phyloP scores from a whole-genome alignment of 2,888 invertebrate genomes.

The Cheilosia vernalis region DNA sequence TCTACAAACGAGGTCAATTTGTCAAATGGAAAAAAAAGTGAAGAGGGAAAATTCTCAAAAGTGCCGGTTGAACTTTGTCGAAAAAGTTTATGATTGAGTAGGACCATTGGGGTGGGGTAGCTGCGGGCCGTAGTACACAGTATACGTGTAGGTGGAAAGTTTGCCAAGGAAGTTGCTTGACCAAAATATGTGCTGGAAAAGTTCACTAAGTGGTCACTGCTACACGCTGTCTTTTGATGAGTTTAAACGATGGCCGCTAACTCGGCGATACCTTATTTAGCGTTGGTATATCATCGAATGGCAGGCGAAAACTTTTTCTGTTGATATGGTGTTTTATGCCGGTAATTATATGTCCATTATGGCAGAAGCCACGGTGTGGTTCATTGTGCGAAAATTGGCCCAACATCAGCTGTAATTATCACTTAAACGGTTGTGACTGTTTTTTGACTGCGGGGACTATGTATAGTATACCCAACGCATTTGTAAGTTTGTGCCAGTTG shows the following conservation, averaged over 20 bases:
- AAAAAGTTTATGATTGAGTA: constrained; percentile 58
- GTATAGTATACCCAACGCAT: too few relatives aligned
- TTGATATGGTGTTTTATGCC: not conserved
- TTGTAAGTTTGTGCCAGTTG: too few relatives aligned
- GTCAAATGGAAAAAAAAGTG: constrained; percentile 25
- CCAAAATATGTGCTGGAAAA: constrained; percentile 31
- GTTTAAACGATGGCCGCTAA: constrained; percentile 25
- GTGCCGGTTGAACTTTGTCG: constrained; percentile 51
- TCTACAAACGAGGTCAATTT: constrained; percentile 59
- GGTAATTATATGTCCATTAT: constrained; percentile 43
- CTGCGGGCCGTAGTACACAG: too few relatives aligned
- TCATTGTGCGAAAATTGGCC: not conserved
- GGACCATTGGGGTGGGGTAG: not conserved
- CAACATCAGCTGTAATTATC: not conserved
- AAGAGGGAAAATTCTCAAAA: constrained; percentile 2
- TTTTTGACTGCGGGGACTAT: too few relatives aligned
- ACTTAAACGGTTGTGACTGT: too few relatives aligned
- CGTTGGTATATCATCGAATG: not conserved
- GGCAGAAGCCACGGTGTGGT: not conserved
- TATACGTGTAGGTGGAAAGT: not conserved
- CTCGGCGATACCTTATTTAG: constrained; percentile 17
- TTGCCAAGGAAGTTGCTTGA: constrained; percentile 44
- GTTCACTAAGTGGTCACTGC: constrained; percentile 54
- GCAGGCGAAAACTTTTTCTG: constrained; percentile 4
- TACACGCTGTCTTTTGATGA: constrained; percentile 44